Conservation (phyloP, 1,140 invertebrate genomes). For the Brachionus plicatilis region DNA sequence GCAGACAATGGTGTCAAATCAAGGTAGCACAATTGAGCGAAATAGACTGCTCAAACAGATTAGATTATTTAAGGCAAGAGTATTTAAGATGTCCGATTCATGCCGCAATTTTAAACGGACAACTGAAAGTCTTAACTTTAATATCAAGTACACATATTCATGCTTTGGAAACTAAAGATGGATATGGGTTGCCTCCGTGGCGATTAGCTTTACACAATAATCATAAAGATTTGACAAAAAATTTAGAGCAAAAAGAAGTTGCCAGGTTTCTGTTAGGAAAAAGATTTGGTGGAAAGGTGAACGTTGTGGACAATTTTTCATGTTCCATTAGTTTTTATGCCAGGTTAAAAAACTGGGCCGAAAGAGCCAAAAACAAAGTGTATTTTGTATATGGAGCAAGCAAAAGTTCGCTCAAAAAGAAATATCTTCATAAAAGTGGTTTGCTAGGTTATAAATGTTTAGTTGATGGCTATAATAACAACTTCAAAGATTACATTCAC, state of each 20-base stretch:
- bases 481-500: conserved; percentile 17
- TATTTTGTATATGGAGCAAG: neutral
- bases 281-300: conserved; percentile 38
- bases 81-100: conserved; percentile 35
- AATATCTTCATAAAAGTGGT: neutral
- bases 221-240: conserved; percentile 13
- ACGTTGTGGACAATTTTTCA: neutral
- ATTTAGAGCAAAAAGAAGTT: conserved; percentile 23
- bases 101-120: neutral
- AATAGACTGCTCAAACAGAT: neutral
- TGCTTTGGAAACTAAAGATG: conserved; percentile 12
- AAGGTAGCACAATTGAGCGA: neutral
- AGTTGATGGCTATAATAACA: conserved; percentile 34
- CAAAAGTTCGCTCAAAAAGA: conserved; percentile 16
- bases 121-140: conserved; percentile 4
- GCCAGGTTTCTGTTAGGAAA: conserved; percentile 22
- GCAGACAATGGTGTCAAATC: conserved; percentile 21
- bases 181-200: conserved; percentile 36
- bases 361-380: conserved; percentile 13
- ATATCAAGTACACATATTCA: neutral
- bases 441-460: conserved; percentile 22
- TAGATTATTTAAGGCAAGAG: neutral
- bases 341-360: conserved; percentile 1
- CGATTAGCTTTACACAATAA: conserved; percentile 25
- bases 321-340: conserved; percentile 5